These are phyloP conservation scores for Okamejei kenojei DNA, from an alignment of 2,797 vertebrate genomes.

Conservation along the genomic window DNA sequence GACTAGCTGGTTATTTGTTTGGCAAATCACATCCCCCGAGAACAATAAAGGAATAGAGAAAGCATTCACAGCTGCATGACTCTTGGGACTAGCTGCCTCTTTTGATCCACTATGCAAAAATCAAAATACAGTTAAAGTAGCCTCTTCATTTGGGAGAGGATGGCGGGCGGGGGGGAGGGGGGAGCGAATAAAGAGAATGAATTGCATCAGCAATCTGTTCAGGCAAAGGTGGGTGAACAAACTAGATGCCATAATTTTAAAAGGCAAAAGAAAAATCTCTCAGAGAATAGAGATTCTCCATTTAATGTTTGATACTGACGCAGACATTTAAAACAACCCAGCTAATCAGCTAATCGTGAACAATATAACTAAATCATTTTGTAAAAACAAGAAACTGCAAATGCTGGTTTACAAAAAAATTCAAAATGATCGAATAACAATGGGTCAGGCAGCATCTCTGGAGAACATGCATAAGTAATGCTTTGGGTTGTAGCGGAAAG, in stretches of 20 bases:
- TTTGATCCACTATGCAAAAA: constrained; percentile 28
- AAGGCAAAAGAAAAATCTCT: not conserved
- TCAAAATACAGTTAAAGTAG: not conserved
- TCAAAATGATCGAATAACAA: no score
- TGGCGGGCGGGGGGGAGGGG: no score
- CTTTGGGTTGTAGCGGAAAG: no score
- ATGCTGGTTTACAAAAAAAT: no score
- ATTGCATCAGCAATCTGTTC: not conserved
- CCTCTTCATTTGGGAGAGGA: not conserved
- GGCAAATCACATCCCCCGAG: constrained; percentile 5
- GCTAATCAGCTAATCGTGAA: not conserved
- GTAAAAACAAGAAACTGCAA: no score
- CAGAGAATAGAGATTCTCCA: not conserved
- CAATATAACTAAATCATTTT: not conserved
- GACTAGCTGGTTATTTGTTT: constrained; percentile 4
- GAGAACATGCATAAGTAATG: no score
- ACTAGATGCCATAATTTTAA: not conserved
- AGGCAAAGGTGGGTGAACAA: not conserved
- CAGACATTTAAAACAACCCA: not conserved
- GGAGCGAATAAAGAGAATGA: not conserved
- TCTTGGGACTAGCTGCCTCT: constrained; percentile 24
- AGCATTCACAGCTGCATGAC: constrained; percentile 20
- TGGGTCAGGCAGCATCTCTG: no score
- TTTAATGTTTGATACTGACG: not conserved
- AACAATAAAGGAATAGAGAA: not conserved